phyloP scores from a whole-genome alignment of 2,797 vertebrate species.

The Myotis findleyi region DNA sequence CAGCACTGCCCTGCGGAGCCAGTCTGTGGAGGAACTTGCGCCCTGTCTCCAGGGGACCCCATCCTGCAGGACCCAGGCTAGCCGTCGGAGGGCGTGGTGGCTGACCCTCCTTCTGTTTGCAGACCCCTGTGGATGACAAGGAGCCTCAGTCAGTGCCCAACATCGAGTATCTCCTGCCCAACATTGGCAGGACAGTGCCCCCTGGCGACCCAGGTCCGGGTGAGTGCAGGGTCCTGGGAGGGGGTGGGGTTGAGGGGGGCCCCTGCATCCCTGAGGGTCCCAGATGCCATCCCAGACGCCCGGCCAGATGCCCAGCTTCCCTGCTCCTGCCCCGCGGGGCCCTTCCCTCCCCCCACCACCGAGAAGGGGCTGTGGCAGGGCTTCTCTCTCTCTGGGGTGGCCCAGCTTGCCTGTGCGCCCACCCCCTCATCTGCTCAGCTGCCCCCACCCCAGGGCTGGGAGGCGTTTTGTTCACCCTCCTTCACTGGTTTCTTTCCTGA shows the following conservation, averaged over 20 bases:
- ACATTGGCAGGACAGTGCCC: constrained; percentile 95
- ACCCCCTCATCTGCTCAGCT: background rate
- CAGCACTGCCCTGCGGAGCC: background rate
- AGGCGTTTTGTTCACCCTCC: background rate
- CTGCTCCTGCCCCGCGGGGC: background rate
- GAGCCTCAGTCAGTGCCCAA: constrained; percentile 96
- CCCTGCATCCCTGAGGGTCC: background rate
- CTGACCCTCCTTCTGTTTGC: constrained; percentile 17
- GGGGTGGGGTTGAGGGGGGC: background rate
- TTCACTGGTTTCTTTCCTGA: constrained; percentile 34
- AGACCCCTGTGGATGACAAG: constrained; percentile 97
- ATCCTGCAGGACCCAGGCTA: background rate
- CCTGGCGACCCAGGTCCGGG: constrained; percentile 94
- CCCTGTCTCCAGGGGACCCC: background rate
- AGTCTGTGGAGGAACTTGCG: background rate
- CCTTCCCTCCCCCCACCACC: background rate
- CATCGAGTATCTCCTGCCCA: constrained; percentile 98
- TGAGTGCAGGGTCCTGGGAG: constrained; percentile 82
- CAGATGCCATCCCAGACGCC: background rate
- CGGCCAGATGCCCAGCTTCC: background rate
- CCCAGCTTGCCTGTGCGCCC: background rate
- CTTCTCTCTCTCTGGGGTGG: background rate
- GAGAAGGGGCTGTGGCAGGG: background rate
- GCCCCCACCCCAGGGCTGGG: accelerated
- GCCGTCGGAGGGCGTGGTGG: background rate